Base-by-base conservation (phyloP, 2,888 invertebrate species). In the Petrophora chlorosata region DNA sequence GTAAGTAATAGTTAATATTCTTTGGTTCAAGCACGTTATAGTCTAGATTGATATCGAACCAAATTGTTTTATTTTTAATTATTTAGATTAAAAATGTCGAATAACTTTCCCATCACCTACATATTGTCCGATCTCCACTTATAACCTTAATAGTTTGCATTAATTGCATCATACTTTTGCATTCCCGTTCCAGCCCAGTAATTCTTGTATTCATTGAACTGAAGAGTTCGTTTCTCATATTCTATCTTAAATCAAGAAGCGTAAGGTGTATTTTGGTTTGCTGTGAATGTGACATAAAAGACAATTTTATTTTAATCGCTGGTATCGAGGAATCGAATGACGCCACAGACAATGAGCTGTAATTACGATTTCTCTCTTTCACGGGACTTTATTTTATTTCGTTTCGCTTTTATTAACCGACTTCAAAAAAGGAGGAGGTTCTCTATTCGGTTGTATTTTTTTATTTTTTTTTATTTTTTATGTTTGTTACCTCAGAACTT, bases 221-320 rank as follows among this genome's bases (percentile, higher is more conserved):
- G n/a, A 33, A 10, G 9, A 8, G 5, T 0, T 0, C 1, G 52
- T 53, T 43, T 50, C 58, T 48, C 15, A 47, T 51, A 59, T 42
- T 45, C n/a, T 43, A 45, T 32, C 41, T 16, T 49, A 49, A 30
- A 3, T 0, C 16, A 2, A 23, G 5, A 9, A 7, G 1, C n/a
- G 28, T 14, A 29, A 26, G 19, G 13, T 26, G 12, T 13, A 25
- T 16, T 40, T 34, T n/a, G 5, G 13, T 59, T 7, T 16, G 19
- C 36, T 56, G 39, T 3, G 5, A n/a, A 0, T 8, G 7, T 9
- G 34, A 16, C 51, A 55, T 53, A 56, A 65, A 68, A 61, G 69
- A 75, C 65, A 69, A 74, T 71, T 79, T 78, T 70, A 71, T 75
- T 80, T 78, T 79, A 74, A 76, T 76, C 73, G 66, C 65, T 71